These are phyloP conservation scores for Austrolebias charrua DNA, from an alignment of 2,797 vertebrate species.

Conservation along the genomic window DNA sequence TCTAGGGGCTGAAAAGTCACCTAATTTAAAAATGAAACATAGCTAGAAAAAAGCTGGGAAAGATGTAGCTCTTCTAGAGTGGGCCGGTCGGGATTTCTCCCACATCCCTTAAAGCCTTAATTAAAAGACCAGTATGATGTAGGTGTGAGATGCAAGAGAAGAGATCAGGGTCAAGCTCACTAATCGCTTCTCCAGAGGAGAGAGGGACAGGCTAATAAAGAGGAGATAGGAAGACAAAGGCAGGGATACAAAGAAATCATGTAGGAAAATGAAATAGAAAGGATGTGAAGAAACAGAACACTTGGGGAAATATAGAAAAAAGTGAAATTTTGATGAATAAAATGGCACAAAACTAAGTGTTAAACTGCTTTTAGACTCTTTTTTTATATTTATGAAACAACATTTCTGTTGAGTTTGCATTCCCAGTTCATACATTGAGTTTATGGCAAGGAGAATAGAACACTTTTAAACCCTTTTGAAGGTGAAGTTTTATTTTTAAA, in stretches of 20 bases:
- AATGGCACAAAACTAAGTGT: neutral
- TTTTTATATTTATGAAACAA: no score
- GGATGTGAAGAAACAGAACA: conserved; percentile 3
- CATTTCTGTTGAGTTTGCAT: no score
- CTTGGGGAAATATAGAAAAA: neutral
- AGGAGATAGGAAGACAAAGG: conserved; percentile 49
- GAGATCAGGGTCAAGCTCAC: conserved; percentile 60
- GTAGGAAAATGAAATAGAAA: conserved; percentile 22
- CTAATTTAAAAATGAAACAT: conserved; percentile 70
- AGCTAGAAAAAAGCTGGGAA: conserved; percentile 47
- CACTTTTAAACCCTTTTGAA: no score
- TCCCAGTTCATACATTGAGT: no score
- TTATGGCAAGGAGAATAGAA: no score
- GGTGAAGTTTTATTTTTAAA: no score
- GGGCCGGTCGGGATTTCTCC: conserved; percentile 57
- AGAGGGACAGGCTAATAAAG: conserved; percentile 58
- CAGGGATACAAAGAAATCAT: conserved; percentile 25
- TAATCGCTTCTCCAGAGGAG: conserved; percentile 74
- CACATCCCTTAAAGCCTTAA: conserved; percentile 72
- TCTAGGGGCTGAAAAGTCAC: conserved; percentile 51
- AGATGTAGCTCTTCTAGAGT: conserved; percentile 37
- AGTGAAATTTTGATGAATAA: neutral
- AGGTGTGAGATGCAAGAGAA: conserved; percentile 53
- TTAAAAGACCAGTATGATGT: conserved; percentile 73
- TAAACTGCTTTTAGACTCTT: neutral